Base-by-base conservation (phyloP, 2,113 vertebrate genomes). In the Crotalus tigris region DNA sequence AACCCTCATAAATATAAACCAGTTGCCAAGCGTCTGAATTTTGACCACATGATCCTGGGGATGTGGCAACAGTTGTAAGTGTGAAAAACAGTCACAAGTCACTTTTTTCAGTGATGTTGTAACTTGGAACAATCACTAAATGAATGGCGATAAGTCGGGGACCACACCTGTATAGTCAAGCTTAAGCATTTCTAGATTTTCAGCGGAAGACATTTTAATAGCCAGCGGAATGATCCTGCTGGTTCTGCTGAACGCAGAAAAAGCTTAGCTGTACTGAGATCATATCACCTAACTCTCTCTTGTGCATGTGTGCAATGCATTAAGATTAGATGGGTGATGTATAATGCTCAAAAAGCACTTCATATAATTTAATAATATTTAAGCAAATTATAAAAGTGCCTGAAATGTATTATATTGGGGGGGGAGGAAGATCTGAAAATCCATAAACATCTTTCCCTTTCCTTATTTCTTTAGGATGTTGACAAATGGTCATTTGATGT, bases 401-500 rank as follows among this genome's bases (percentile, higher is more conserved):
- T 93, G 3, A n/a, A 29, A 46, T 1, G 2, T 46, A 46, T 7
- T 61, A 33, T 19, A 55, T 17, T 9, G 49, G 49, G 49, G 8
- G 49, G 8, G 85, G 9, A 0, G 4, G 89, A 87, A 89, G 6
- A 15, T 12, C 69, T 93, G 24, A 89, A 95, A 86, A 92, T 75
- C 3, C 85, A 87, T 87, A 88, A 44, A 1, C 46, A 2, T 94
- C 1, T 89, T 85, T 90, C 88, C 5, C 11, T 23, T 29, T 93
- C 49, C 23, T 26, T 49, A 21, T 33, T 54, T 57, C 8, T 96
- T 53, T 97, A 99, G 99, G 98, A 99, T 95, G 98, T 99, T 95
- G 99, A 99, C 97, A 99, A 98, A 96, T 99, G 99, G 99, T 98
- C 99, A 29, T 99, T 99, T 94, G 98, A 99, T 17, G 99, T 99